Evolutionary conservation across 2,113 vertebrate species (phyloP).

Genomic region (Ammospiza nelsoni): DNA sequence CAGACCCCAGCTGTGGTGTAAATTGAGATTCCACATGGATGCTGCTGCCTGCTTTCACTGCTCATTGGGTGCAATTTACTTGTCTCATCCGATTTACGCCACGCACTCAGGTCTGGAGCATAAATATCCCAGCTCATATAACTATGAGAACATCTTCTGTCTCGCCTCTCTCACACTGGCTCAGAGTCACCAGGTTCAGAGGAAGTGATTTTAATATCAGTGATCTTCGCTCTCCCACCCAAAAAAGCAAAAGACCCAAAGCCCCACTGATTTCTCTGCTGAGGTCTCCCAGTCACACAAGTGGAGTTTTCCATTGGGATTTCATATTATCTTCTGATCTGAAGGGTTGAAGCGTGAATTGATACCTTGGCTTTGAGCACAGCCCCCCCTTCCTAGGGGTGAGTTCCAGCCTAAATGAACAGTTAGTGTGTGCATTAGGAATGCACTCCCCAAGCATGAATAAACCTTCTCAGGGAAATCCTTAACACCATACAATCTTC

Average conservation of each 20-base stretch:
- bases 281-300: not conserved
- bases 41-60: slow-evolving; percentile 54
- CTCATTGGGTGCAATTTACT: slow-evolving; percentile 58
- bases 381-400: not conserved
- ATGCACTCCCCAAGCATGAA: slow-evolving; percentile 9
- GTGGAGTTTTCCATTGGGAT: not conserved
- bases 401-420: slow-evolving; percentile 15
- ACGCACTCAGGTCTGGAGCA: slow-evolving; percentile 24
- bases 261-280: not conserved
- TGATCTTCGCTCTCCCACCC: not conserved
- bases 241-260: not conserved
- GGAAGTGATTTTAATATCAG: slow-evolving; percentile 12
- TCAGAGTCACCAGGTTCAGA: not conserved
- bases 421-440: not conserved
- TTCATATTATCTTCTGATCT: slow-evolving; percentile 35
- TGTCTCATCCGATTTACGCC: slow-evolving; percentile 56
- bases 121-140: slow-evolving; percentile 40
- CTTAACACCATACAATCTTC: slow-evolving; percentile 35
- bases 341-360: slow-evolving; percentile 24
- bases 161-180: not conserved
- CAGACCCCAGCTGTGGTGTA: slow-evolving; percentile 50
- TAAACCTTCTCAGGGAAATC: slow-evolving; percentile 34
- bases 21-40: slow-evolving; percentile 65
- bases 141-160: not conserved
- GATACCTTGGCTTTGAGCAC: not conserved